Evolutionary conservation across 2,113 vertebrate species (phyloP).

Genomic region (Formicarius rufipectus): DNA sequence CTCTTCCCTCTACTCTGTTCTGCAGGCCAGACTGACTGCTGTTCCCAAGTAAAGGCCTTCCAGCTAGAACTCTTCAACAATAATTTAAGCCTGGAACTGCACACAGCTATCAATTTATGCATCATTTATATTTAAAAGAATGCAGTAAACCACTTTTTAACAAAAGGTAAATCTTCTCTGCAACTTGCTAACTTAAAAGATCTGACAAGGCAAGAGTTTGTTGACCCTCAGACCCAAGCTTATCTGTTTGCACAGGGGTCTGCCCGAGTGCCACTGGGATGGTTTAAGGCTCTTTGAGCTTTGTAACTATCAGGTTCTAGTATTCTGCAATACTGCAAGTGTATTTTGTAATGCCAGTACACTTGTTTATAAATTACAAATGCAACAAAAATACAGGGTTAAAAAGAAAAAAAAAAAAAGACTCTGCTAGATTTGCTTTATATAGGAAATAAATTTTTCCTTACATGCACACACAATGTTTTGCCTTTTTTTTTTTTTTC

Average conservation of each 20-base stretch:
- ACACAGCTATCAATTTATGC: not conserved
- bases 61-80: not conserved
- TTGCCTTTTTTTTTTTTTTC: too few species aligned
- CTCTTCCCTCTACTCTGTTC: not conserved
- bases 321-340: not conserved
- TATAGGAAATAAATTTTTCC: not conserved
- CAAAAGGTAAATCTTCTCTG: not conserved
- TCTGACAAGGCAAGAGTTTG: not conserved
- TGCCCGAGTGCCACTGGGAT: not conserved
- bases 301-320: not conserved
- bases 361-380: not conserved
- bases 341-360: not conserved
- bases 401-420: too few species aligned
- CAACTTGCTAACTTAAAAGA: constrained; percentile 2
- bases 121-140: not conserved
- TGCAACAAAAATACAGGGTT: not conserved
- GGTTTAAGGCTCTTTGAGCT: not conserved
- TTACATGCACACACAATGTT: not conserved
- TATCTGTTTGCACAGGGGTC: constrained; percentile 51
- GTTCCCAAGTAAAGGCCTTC: not conserved
- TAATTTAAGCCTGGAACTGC: not conserved
- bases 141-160: not conserved
- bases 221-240: constrained; percentile 5
- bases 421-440: not conserved
- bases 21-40: not conserved